A percentile compares a stretch with the other conserved stretches of the same genome.
Evolutionary conservation across 2,888 invertebrate genomes (phyloP).

Genomic region (Ennomos quercinarius): DNA sequence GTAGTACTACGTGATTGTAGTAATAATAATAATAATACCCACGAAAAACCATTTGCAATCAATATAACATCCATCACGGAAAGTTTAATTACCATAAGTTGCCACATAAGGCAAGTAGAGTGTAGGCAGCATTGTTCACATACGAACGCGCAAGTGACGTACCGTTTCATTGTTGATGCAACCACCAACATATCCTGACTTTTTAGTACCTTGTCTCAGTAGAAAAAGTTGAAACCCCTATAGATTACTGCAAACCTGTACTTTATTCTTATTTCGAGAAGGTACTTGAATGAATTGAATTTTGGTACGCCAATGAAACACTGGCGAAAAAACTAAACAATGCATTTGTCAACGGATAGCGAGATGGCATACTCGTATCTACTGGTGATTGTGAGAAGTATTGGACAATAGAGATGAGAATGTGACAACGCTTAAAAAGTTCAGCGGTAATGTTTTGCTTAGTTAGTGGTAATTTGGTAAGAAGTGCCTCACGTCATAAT

Average conservation of each 20-base stretch:
- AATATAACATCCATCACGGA: constrained; percentile 25
- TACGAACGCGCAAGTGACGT: constrained; percentile 43
- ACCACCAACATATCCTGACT: constrained; percentile 2
- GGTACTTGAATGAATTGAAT: background rate
- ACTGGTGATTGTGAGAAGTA: constrained; percentile 52
- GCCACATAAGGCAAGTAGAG: constrained; percentile 40
- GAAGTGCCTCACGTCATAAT: no score
- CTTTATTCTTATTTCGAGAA: constrained; percentile 9
- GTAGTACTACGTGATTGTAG: no score
- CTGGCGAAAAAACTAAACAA: constrained; percentile 62
- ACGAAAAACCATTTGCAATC: constrained; percentile 26
- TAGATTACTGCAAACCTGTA: constrained; percentile 5
- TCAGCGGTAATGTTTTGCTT: constrained; percentile 3
- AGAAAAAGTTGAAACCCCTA: constrained; percentile 4
- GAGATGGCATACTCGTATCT: constrained; percentile 34
- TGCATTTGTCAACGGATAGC: constrained; percentile 63
- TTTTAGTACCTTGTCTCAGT: constrained; percentile 14
- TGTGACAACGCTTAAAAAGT: constrained; percentile 19
- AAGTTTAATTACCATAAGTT: constrained; percentile 29
- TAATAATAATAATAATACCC: constrained; percentile 12
- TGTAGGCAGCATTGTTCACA: constrained; percentile 69
- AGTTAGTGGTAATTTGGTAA: constrained; percentile 2
- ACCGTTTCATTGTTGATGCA: constrained; percentile 59
- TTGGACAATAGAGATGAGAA: constrained; percentile 43
- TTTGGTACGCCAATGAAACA: constrained; percentile 54